phyloP scores from a whole-genome alignment of 1,140 invertebrate genomes.

The Drosophila orena region DNA sequence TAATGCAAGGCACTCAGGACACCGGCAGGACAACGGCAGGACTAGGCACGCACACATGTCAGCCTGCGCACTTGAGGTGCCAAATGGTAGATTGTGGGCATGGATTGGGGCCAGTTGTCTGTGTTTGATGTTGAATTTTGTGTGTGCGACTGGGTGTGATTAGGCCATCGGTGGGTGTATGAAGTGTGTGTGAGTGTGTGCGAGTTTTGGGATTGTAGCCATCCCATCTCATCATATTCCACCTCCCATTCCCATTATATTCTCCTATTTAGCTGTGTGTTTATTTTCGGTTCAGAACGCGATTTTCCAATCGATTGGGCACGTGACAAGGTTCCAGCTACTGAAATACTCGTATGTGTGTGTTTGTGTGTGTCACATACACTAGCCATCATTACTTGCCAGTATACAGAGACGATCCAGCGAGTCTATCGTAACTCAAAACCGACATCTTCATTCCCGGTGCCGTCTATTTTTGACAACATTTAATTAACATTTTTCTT shows the following conservation, averaged over 20 bases:
- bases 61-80: conserved; percentile 76
- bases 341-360: conserved; percentile 50
- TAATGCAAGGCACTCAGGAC: conserved; percentile 44
- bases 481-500: conserved; percentile 75
- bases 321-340: conserved; percentile 74
- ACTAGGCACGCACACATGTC: conserved; percentile 47
- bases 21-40: conserved; percentile 16
- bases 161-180: conserved; percentile 47
- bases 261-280: conserved; percentile 80
- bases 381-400: conserved; percentile 12
- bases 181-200: conserved; percentile 2
- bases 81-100: conserved; percentile 43
- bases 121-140: conserved; percentile 69
- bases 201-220: conserved; percentile 26
- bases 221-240: conserved; percentile 18
- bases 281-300: conserved; percentile 82
- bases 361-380: conserved; percentile 26
- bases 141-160: conserved; percentile 63
- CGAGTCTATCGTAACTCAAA: conserved; percentile 44
- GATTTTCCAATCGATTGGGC: conserved; percentile 82
- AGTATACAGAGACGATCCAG: conserved; percentile 32
- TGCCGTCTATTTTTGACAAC: conserved; percentile 71
- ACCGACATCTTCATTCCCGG: conserved; percentile 43
- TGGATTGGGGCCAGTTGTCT: conserved; percentile 26
- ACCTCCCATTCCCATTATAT: conserved; percentile 52